Percentiles rank a stretch among this genome's conserved stretches.
Evolutionary conservation across 2,113 vertebrate species (phyloP).

Genomic region (Rhipidura dahli): DNA sequence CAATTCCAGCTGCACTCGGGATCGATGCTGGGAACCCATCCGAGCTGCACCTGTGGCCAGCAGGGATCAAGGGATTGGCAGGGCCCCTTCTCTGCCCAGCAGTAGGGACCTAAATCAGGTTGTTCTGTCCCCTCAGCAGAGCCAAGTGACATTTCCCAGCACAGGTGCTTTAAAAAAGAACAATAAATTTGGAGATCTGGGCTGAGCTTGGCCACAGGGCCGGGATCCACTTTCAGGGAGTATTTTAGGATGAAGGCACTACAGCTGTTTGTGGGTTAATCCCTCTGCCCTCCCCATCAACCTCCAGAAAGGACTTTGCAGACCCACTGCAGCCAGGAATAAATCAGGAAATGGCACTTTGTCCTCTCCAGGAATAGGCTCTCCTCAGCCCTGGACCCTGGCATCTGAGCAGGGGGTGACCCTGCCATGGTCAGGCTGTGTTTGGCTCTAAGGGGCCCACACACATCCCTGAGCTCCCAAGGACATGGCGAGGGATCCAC

Average conservation of each 20-base stretch:
- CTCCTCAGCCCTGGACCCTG: not conserved
- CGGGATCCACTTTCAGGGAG: conserved; percentile 40
- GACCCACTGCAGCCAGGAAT: not conserved
- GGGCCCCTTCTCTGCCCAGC: not conserved
- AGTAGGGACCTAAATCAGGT: not conserved
- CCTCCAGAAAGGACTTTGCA: not conserved
- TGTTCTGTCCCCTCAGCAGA: not conserved
- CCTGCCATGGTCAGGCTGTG: not conserved
- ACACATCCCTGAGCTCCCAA: not conserved
- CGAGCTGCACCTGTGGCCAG: not conserved
- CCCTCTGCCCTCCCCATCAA: not conserved
- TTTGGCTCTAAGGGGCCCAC: not conserved
- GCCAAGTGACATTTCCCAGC: conserved; percentile 3
- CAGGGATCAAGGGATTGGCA: not conserved
- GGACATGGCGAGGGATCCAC: not conserved
- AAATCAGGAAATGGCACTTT: not conserved
- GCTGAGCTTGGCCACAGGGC: not conserved
- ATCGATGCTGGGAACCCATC: rapidly evolving
- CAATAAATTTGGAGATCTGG: not conserved
- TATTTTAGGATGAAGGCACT: conserved; percentile 48
- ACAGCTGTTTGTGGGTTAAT: conserved; percentile 43
- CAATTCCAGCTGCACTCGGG: not conserved
- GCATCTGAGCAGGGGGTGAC: not conserved
- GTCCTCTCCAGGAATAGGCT: not conserved
- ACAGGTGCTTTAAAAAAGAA: not conserved